Base-by-base conservation (phyloP, 2,113 vertebrate species). In the Elanus axillaris region DNA sequence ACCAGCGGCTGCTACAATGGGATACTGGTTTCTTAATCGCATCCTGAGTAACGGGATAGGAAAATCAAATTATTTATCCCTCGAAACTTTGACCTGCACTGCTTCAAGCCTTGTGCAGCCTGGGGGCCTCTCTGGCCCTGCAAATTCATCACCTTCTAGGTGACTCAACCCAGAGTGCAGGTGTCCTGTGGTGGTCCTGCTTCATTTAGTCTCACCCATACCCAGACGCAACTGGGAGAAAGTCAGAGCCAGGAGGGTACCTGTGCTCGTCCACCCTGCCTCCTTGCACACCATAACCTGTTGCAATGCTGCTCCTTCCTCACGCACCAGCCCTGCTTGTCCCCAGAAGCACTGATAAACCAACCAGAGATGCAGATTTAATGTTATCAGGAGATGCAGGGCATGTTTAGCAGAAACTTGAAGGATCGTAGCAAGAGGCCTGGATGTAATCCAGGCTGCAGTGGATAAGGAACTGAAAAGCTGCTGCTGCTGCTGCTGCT, bases 381-480 rank as follows among this genome's bases (percentile, higher is more conserved):
- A 91, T 69, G 81, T 91, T 96, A 96, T 96, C 92, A 0, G 85
- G 52, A 79, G 92, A 91, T 94, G 79, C 85, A 87, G 90, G 64
- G 42, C 90, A 76, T 93, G 95, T 97, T 96, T 86, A 89, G 84
- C 90, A 69, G 85, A 64, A 90, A 94, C 88, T 93, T 73, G 91
- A 89, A 83, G 74, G 88, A 96, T 96, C 91, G 88, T 53, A 93
- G 93, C 91, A 76, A 96, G 92, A 88, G 84, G 75, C 38, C 78
- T 94, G 96, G 91, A 82, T 96, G 85, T 95, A 97, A 97, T 94
- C 92, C 95, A 96, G 88, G 77, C 88, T 95, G 58, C 62, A 73
- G 64, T 10, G 88, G 94, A 97, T 96, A 96, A 96, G 88, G 47
- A 94, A 78, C 88, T 96, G 92, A 95, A 97, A 94, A 88, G 91